Evolutionary conservation across 1,140 invertebrate species (phyloP).

Genomic region (Latrodectus geometricus): DNA sequence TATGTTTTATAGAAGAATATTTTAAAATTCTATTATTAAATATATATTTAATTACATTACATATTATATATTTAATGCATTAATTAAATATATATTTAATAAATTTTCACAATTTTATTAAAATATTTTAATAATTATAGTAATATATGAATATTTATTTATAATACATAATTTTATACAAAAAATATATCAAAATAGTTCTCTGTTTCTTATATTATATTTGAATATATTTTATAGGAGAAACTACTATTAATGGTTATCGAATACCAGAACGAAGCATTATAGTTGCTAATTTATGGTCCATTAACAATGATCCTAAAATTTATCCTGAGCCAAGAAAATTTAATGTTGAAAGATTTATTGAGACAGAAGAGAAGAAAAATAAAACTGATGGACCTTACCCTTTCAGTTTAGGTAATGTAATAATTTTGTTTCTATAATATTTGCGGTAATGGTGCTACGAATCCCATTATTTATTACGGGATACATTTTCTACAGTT

Average conservation of each 20-base stretch:
- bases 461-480: too few relatives aligned
- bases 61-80: too few relatives aligned
- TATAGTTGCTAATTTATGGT: constrained; percentile 71
- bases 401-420: constrained; percentile 64
- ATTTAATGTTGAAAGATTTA: constrained; percentile 83
- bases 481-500: too few relatives aligned
- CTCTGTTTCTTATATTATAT: neutral
- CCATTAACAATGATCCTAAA: constrained; percentile 78
- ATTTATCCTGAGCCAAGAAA: constrained; percentile 79
- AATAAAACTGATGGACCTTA: constrained; percentile 74
- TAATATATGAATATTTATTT: neutral
- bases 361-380: constrained; percentile 75
- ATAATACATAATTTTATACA: neutral
- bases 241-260: constrained; percentile 26
- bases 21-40: too few relatives aligned
- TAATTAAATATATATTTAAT: too few relatives aligned
- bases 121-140: neutral
- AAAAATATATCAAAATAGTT: neutral
- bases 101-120: too few relatives aligned
- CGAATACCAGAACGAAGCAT: constrained; percentile 64
- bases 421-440: neutral
- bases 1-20: too few relatives aligned
- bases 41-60: too few relatives aligned
- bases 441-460: too few relatives aligned
- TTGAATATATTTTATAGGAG: neutral